These are phyloP conservation scores for Ectropis grisescens DNA, from an alignment of 1,140 invertebrate species.

Conservation along the genomic window DNA sequence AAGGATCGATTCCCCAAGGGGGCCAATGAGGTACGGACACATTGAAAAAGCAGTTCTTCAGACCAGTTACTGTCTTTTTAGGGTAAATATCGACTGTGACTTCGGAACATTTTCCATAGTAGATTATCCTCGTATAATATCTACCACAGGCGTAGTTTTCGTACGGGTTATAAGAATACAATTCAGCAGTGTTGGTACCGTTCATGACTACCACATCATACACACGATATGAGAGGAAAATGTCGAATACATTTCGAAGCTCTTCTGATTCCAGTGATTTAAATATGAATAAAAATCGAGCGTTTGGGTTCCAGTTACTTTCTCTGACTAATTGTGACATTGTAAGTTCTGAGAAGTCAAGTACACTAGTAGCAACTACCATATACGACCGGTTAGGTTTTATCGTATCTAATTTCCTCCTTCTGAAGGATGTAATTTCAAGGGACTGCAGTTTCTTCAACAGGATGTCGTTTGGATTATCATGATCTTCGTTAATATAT, in stretches of 20 bases:
- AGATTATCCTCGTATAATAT: constrained; percentile 6
- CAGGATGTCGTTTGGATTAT: no score
- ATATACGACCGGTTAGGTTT: constrained; percentile 4
- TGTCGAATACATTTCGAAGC: constrained; percentile 21
- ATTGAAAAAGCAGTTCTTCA: constrained; percentile 23
- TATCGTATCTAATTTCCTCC: no score
- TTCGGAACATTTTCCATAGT: constrained; percentile 4
- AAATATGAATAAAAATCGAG: constrained; percentile 18
- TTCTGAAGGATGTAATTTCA: no score
- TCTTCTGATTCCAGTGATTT: constrained; percentile 2
- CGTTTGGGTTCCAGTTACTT: constrained; percentile 19
- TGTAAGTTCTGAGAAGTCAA: not conserved
- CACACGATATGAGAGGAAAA: constrained; percentile 4
- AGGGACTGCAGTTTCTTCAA: no score
- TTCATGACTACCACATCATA: constrained; percentile 8
- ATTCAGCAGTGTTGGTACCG: constrained; percentile 3
- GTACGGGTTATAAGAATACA: constrained; percentile 15
- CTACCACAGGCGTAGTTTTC: constrained; percentile 14
- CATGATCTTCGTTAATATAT: no score
- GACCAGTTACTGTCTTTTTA: constrained; percentile 13
- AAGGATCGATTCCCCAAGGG: constrained; percentile 23
- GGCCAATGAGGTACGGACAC: constrained; percentile 23
- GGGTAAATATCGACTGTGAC: constrained; percentile 16
- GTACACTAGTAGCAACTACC: not conserved
- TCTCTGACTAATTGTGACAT: no score